Evolutionary conservation across 2,797 vertebrate species (phyloP).

Genomic region (Gadopsis marmoratus): DNA sequence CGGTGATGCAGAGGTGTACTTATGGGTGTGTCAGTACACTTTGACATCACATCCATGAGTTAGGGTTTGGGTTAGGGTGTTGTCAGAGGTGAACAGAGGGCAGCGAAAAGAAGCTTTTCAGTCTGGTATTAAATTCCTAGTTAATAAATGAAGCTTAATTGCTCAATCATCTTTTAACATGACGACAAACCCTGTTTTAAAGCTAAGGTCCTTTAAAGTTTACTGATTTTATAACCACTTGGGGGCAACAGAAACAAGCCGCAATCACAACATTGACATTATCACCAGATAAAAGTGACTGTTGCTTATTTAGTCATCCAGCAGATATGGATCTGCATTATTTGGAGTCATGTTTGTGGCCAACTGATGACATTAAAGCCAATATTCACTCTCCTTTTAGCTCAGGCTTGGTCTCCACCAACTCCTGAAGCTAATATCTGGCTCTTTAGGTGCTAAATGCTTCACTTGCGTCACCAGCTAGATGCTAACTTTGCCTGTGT

Average conservation of each 20-base stretch:
- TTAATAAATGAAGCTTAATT: not conserved
- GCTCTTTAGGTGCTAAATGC: too few species aligned
- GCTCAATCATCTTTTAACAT: not conserved
- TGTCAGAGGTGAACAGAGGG: not conserved
- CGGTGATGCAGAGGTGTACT: not conserved
- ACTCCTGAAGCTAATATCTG: too few species aligned
- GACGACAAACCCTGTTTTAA: not conserved
- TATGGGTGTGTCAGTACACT: not conserved
- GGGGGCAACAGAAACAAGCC: too few species aligned
- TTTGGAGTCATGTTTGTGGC: too few species aligned
- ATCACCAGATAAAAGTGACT: too few species aligned
- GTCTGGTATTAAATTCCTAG: too few species aligned
- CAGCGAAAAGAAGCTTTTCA: not conserved
- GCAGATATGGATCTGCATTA: not conserved
- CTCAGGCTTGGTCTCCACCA: too few species aligned
- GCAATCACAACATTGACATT: too few species aligned
- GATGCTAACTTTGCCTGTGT: not conserved
- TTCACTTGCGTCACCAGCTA: not conserved
- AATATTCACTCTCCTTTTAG: too few species aligned
- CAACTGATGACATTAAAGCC: too few species aligned
- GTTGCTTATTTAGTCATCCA: not conserved
- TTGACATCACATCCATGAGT: constrained; percentile 2
- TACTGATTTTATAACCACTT: too few species aligned
- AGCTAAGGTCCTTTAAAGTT: not conserved
- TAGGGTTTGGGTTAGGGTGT: not conserved